Conservation (phyloP, 2,113 vertebrate species). For the Athene cunicularia region DNA sequence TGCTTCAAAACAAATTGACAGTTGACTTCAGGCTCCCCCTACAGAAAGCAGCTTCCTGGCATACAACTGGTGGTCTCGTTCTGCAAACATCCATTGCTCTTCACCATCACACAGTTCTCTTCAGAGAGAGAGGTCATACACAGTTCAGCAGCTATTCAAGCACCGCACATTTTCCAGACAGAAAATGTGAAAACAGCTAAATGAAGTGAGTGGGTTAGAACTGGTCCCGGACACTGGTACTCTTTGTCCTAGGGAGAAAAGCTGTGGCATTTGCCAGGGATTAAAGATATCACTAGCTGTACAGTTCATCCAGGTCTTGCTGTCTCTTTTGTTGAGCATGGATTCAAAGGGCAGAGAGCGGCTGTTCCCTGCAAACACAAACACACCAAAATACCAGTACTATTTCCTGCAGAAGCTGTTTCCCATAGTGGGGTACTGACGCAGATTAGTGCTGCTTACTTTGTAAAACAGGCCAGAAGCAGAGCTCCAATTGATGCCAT, state of each 20-base stretch:
- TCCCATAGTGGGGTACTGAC: background rate
- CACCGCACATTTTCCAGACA: background rate
- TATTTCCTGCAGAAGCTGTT: background rate
- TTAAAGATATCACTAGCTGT: background rate
- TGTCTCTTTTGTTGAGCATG: background rate
- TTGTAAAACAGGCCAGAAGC: background rate
- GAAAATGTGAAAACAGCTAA: background rate
- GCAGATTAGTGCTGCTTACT: background rate
- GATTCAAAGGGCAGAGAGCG: background rate
- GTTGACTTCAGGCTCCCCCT: background rate
- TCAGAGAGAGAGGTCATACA: background rate
- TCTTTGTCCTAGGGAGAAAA: background rate
- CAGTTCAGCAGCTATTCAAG: background rate
- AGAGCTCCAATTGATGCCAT: fast-evolving
- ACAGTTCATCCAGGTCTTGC: background rate
- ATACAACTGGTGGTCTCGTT: background rate
- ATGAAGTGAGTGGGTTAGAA: background rate
- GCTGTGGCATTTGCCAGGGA: background rate
- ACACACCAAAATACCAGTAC: background rate
- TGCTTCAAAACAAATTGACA: background rate
- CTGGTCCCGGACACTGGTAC: background rate
- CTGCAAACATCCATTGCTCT: background rate
- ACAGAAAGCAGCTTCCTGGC: background rate
- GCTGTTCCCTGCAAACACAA: background rate
- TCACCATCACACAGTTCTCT: background rate